Evolutionary conservation across 1,140 invertebrate genomes (phyloP), one percentile per base, ranked within the genome.

Genomic region (Wiebesia pumilae): DNA sequence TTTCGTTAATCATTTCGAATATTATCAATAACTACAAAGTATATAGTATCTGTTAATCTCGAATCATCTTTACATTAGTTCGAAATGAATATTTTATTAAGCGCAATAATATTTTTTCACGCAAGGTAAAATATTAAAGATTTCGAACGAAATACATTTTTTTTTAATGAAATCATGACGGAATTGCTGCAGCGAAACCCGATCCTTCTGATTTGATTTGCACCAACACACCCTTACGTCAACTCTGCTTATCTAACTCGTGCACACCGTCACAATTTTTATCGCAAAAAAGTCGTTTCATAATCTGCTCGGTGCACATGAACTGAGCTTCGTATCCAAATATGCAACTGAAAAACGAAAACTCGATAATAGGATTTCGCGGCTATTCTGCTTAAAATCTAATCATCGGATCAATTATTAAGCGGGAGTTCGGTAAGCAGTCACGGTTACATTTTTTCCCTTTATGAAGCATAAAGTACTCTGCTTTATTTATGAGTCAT

Each of bases 381-480:
- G 1, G 35, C 38, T 12, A 3, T 4, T 38, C 24, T 4, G 10
- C 40, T 4, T 7, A 0, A 33, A 10, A 16, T 78, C 38, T 84
- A 80, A 78, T 78, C 58, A 35, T 19, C 16, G 1, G 75, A 79
- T 79, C 75, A 69, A 84, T 78, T 84, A 84, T 65, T 54, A 43
- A 78, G 33, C 58, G 71, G 27, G 38, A 43, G 38, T 80, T 38
- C 12, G 33, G 35, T 0, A 7, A 30, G 54, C 35, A 65, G 21
- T 80, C 12, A 30, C n/a, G 19, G 47, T 14, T 21, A n/a, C 69
- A 58, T 58, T 62, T 40, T 69, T 62, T 33, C 71, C 51, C 21
- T 58, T 62, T 75, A 40, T 35, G 35, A 43, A 81, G 58, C n/a
- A 58, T 80, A 80, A 80, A 80, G 30, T 51, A 77, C 38, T 54